A percentile compares a stretch with the other conserved stretches of the same genome.
These are phyloP conservation scores for Elysia chlorotica DNA, from an alignment of 1,140 invertebrate genomes.

Conservation along the genomic window DNA sequence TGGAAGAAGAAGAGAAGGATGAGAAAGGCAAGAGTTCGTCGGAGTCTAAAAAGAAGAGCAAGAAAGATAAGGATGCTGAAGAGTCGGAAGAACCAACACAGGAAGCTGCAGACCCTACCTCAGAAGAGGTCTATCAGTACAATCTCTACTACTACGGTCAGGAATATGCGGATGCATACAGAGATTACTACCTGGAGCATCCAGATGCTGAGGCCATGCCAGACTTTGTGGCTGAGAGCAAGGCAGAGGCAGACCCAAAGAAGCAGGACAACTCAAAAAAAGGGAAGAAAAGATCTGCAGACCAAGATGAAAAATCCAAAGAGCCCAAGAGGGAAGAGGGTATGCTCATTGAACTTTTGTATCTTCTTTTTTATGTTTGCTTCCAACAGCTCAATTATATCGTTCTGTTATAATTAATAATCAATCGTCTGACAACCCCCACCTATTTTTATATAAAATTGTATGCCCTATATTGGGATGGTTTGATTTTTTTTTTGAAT, in stretches of 20 bases:
- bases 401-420: too few relatives aligned
- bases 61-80: constrained; percentile 2
- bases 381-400: too few relatives aligned
- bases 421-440: too few relatives aligned
- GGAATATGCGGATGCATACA: constrained; percentile 23
- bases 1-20: constrained; percentile 35
- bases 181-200: constrained; percentile 14
- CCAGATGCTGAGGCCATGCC: constrained; percentile 14
- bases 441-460: too few relatives aligned
- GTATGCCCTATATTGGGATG: too few relatives aligned
- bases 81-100: constrained; percentile 10
- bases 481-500: too few relatives aligned
- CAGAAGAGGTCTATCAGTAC: constrained; percentile 28
- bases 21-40: constrained; percentile 58
- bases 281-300: constrained; percentile 48
- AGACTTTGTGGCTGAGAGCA: not conserved
- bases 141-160: constrained; percentile 30
- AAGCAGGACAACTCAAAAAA: constrained; percentile 42
- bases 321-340: constrained; percentile 27
- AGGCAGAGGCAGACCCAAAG: not conserved
- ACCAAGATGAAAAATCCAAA: constrained; percentile 35
- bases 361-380: too few relatives aligned
- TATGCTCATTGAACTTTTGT: too few relatives aligned
- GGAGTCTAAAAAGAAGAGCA: constrained; percentile 57
- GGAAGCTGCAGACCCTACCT: constrained; percentile 21